Base-by-base conservation (phyloP, 2,113 vertebrate genomes). In the Rattus rattus region DNA sequence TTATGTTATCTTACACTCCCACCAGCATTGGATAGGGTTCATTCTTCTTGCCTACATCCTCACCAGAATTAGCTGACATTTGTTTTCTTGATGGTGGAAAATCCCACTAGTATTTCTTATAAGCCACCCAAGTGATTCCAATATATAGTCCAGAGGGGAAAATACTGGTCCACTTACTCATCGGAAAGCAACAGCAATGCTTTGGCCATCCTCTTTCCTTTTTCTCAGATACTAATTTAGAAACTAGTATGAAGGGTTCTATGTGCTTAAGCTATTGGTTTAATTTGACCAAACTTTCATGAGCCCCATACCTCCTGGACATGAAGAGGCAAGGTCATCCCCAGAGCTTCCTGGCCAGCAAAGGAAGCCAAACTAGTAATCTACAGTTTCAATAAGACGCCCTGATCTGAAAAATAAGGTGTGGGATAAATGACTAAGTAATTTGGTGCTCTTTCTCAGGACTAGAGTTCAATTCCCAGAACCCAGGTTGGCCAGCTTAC, bases 221-320 rank as follows among this genome's bases (percentile, higher is more conserved):
- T 39, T 61, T 9, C 22, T 4, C 30, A 26, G 47, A 11, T 52
- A 47, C 63, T 54, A 92, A n/a, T 67, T 43, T 65, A 85, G 52
- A 88, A 36, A 33, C 30, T 13, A 33, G 43, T 69, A 39, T 10
- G 39, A 49, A 75, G 30, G 36, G 2, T 33, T 47, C 70, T 43
- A 22, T 36, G 1, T 79, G 13, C 65, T 94, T 79, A 69, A 65
- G 36, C 20, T 56, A 61, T 63, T 54, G 70, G 93, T n/a, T 86
- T 59, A 80, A 80, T 80, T 77, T 61, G 70, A 52, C 59, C 85
- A 87, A 87, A 13, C 43, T 86, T 88, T 95, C 43, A 73, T 52
- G 12, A 88, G 9, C 72, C 5, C 86, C 79, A 36, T 72, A 49
- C 16, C 80, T 30, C 43, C 26, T 85, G 39, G n/a, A 26, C 39